Conservation (phyloP, 1,140 invertebrate species). For the Listronotus bonariensis region DNA sequence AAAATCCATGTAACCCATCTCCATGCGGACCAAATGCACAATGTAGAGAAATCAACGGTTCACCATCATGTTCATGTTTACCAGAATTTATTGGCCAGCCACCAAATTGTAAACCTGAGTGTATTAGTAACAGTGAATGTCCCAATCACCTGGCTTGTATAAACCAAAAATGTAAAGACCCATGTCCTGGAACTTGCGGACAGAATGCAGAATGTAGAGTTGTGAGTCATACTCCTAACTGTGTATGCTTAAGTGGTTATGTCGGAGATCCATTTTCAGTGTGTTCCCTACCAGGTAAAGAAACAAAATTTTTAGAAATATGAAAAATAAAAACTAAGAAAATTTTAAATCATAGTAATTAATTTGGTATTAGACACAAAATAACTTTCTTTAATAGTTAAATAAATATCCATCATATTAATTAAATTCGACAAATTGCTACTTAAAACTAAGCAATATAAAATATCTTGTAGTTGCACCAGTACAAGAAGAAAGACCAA, state of each 20-base stretch:
- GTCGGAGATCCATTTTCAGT: slow-evolving; percentile 69
- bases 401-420: too few species aligned
- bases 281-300: slow-evolving; percentile 16
- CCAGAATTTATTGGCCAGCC: slow-evolving; percentile 69
- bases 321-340: too few species aligned
- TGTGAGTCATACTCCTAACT: slow-evolving; percentile 77
- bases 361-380: too few species aligned
- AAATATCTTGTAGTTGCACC: slow-evolving; percentile 46
- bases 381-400: too few species aligned
- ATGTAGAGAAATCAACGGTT: slow-evolving; percentile 66
- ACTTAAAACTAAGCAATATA: not conserved
- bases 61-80: slow-evolving; percentile 69
- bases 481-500: slow-evolving; percentile 50
- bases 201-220: slow-evolving; percentile 71
- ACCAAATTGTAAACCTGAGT: slow-evolving; percentile 76
- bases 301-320: too few species aligned
- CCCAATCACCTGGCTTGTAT: slow-evolving; percentile 71
- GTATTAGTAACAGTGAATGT: slow-evolving; percentile 74
- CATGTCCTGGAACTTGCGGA: slow-evolving; percentile 76
- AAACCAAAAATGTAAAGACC: slow-evolving; percentile 72
- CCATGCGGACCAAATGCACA: slow-evolving; percentile 82
- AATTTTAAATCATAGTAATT: too few species aligned
- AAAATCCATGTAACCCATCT: slow-evolving; percentile 65
- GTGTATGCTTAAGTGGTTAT: slow-evolving; percentile 66
- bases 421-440: too few species aligned